Conservation (phyloP, 1,140 invertebrate genomes). For the Sinonovacula constricta region DNA sequence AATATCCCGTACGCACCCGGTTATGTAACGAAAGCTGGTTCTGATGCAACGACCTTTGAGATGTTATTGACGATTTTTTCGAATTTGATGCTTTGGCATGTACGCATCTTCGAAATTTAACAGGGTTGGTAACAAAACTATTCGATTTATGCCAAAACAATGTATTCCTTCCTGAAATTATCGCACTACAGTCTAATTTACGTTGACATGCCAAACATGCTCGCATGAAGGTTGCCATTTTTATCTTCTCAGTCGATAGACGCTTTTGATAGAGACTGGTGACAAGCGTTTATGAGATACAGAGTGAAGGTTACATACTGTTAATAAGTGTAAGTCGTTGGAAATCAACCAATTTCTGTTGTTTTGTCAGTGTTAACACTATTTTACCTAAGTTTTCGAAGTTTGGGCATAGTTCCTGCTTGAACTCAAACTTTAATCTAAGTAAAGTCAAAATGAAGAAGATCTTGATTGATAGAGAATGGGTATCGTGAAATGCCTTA, state of each 20-base stretch:
- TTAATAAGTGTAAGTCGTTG: no score
- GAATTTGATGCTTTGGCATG: neutral
- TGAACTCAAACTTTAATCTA: no score
- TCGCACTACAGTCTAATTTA: neutral
- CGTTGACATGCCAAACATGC: slow-evolving; percentile 14
- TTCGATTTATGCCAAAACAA: neutral
- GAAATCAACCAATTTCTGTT: no score
- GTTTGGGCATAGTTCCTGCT: no score
- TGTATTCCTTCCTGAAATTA: neutral
- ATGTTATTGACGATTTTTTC: neutral
- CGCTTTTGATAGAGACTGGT: slow-evolving; percentile 20
- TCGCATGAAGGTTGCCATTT: slow-evolving; percentile 39
- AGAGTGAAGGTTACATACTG: no score
- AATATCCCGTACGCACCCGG: neutral
- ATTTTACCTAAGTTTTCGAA: no score
- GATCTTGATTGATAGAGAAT: no score
- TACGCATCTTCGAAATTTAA: neutral
- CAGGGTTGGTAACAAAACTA: neutral
- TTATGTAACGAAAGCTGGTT: neutral
- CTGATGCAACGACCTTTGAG: slow-evolving; percentile 36
- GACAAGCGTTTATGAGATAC: no score
- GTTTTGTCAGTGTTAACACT: no score
- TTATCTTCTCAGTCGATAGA: slow-evolving; percentile 3
- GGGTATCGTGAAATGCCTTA: no score
- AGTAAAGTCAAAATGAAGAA: no score